Evolutionary conservation across 2,797 vertebrate species (phyloP), one percentile per base, ranked within the genome.

Genomic region (Coregonus ussuriensis): DNA sequence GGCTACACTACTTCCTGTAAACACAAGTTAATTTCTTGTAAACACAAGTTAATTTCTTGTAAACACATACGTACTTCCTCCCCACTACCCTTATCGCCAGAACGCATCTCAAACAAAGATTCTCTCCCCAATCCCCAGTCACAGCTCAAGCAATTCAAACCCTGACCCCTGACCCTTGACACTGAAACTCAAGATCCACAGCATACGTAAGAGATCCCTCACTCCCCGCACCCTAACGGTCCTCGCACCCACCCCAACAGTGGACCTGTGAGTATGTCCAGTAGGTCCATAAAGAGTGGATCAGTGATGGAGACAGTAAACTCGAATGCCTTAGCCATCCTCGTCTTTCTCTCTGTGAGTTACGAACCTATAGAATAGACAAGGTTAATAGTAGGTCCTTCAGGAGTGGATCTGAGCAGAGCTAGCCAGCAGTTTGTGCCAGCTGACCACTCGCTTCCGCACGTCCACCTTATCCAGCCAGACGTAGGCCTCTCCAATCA

Each of bases 391-490:
- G 62, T 31, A 41, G 33, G 62, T 59, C 68, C 16, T 87, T 91
- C 95, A 95, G 85, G 96, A 96, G 79, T 99, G 97, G 79, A 96
- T 96, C 88, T 97, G 97, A 76, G 96, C 93, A 35, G 96, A 94
- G 91, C 96, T 98, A 93, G 96, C 95, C 85, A 99, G 93, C 86
- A 99, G 94, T 93, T 99, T 99, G 95, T 99, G 97, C 98, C 98
- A 99, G 94, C 97, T 97, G 87, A 99, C 97, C 90, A 96, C 96
- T 82, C 97, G 95, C 93, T 99, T 99, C 81, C 97, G 96, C 76
- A 99, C 94, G 93, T 99, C 98, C 83, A 99, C 96, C 92, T 99
- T 99, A 94, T 99, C 98, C 88, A 99, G 95, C 97, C 97, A 99
- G 85, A 99, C 96, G 81, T 97, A 99, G 78, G 98, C 97, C 93